Evolutionary conservation across 2,113 vertebrate genomes (phyloP), one percentile per base, ranked within the genome.

Genomic region (Elachura formosa): DNA sequence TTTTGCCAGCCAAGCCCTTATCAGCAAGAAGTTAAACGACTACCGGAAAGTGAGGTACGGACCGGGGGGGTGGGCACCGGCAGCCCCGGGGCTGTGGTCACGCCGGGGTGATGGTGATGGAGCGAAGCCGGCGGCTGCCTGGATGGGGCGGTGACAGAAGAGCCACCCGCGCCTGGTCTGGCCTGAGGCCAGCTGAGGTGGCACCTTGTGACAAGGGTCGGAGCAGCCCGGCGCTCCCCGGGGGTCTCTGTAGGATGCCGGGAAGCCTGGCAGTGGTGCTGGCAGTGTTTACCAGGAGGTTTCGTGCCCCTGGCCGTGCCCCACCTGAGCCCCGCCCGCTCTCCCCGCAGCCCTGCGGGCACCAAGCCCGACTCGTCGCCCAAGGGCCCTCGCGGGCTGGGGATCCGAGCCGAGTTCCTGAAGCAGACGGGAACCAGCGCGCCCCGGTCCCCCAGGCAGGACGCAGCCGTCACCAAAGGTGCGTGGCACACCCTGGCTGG

Each of bases 21-120:
- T 99, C 97, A 99, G 97, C 95, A 99, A 99, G 98, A 99, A 99
- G 96, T 98, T 99, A 95, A 99, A 99, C 46, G 99, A 99, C 96
- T 99, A 99, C 97, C 98, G 99, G 64, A 99, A 99, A 97, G 97
- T 98, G 93, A 98, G 98, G 98, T 98, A 96, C 92, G 97, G 63
- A 81, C 52, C 23, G 6, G 10, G 34, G 36, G 2, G 28, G 71
- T 36, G 92, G 88, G 85, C 82, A 19, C 85, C 19, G n/a, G 19
- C 72, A 64, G 14, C 72, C 64, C 11, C 19, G 40, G 90, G 89
- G 8, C 33, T 26, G 31, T 29, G 28, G n/a, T 24, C 68, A 7
- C 73, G 59, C 33, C 9, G 0, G 3, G 10, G 38, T 29, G 54
- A 23, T 61, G 20, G 91, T 7, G 74, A 45, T 12, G 20, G 34